Base-by-base conservation (phyloP, 2,888 invertebrate species). In the Rhagonycha fulva region DNA sequence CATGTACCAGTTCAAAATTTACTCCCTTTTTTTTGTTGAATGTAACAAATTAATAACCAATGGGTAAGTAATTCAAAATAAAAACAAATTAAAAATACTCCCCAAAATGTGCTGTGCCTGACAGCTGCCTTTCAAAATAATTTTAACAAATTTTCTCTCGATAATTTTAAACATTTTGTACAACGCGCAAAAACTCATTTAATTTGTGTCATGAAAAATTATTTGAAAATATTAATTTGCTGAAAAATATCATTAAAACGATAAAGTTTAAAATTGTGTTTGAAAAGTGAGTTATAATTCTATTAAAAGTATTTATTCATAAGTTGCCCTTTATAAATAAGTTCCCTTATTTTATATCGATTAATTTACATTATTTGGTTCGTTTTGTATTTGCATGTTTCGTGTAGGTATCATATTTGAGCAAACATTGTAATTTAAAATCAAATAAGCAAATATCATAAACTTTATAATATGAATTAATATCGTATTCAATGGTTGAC, bases 51-150 rank as follows among this genome's bases (percentile, higher is more conserved):
- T 66, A 66, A 66, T 66, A 66, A 24, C 63, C 63, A 66, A 66
- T 66, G 63, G 26, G 63, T 66, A 24, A 66, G 24, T 66, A 26
- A 66, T 24, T 24, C 63, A 66, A 66, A 66, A 24, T 63, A 71
- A 74, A 71, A 67, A 71, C 12, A 71, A 68, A 63, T 71, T 47
- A 75, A 75, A 75, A 75, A 61, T 72, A 61, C 62, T 47, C 73
- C 73, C 76, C 73, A 66, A 70, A 70, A 76, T 73, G 68, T 12
- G 68, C 71, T 77, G 77, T 47, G 61, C 72, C 28, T 77, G 77
- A 75, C 77, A 77, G 77, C 77, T 77, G 77, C 75, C 75, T 77
- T 75, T 77, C 77, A 77, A 77, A 77, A 75, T 75, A 75, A 77
- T 71, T 77, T 74, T 72, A 77, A 75, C 74, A 75, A 74, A 75